Evolutionary conservation across 1,140 invertebrate genomes (phyloP), one percentile per base, ranked within the genome.

Genomic region (Dendroctonus valens): DNA sequence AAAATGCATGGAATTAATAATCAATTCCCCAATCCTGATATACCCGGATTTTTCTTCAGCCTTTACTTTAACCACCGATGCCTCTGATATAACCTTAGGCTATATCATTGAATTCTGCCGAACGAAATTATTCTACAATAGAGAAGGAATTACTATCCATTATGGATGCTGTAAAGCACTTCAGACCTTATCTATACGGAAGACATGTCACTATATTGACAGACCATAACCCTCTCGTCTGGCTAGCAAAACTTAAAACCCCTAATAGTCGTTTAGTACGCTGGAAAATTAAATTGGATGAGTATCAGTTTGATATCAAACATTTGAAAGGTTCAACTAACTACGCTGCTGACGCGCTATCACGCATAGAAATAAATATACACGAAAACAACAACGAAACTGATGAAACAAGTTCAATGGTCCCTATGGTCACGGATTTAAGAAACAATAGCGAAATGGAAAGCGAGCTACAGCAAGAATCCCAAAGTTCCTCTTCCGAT

Each of bases 161-260:
- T 26, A 26, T 26, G 3, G 26, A 26, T n/a, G 26, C 26, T 26
- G 26, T 26, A 26, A 26, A 26, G 3, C 3, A 26, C 26, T 26
- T 26, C 26, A 1, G 26, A 26, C 26, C 26, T 2, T 26, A 26
- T 41, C 12, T 61, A 40, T 40, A 51, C 6, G 59, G 50, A 5
- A 8, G 8, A 51, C 49, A 51, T 64, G 50, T 51, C 59, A 15
- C 50, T 9, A 50, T 68, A 44, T 51, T 64, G 64, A 68, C 66
- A 15, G 66, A 64, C 48, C 66, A 68, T 26, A 68, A 68, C 14
- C 66, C 66, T 26, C 38, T 68, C 39, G 59, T 68, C 49, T 68
- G 66, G 66, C 46, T 68, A 39, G 55, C 38, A 7, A 52, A 49
- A 42, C 8, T 68, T 48, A 68, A 59, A 61, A 41, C n/a, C 44